Base-by-base conservation (phyloP, 2,113 vertebrate genomes). In the Tachuris rubrigastra region DNA sequence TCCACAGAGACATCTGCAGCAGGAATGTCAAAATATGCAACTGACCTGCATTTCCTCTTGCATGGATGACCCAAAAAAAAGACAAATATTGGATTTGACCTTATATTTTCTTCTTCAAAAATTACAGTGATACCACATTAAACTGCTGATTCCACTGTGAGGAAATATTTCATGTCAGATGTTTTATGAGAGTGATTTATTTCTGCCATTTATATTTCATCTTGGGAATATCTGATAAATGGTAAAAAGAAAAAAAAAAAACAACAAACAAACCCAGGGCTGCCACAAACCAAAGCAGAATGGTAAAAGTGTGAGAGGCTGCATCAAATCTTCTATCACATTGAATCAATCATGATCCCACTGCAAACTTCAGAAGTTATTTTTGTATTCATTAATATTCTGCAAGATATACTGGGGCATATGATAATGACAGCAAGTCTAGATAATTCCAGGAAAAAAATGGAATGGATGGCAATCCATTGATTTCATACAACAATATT, bases 341-440 rank as follows among this genome's bases (percentile, higher is more conserved):
- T 4, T 46, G 46, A 77, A 73, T 77, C 83, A 65, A 4, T 25
- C 0, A 3, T 41, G 73, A 85, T 28, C 49, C 44, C 31, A 31
- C 65, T 56, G 76, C 68, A 89, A 88, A 88, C 42, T 83, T 78
- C 46, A 44, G 9, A 14, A 42, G 77, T 39, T 91, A 83, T 78
- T 95, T 95, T 87, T 69, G 60, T 55, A 58, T 65, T 68, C 53
- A 87, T 89, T 74, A 89, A 84, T 60, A 92, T 95, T 77, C 86
- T 75, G 35, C 68, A 74, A 44, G 65, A 84, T 33, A 59, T 13
- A 71, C 33, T 50, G 58, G 73, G 50, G 27, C 68, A n/a, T 44
- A 30, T 47, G 69, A 71, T 31, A 79, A 76, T 41, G 39, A 94
- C 71, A 68, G 65, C 39, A 56, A 82, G 76, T 60, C 67, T 21